A percentile compares a stretch with the other conserved stretches of the same genome.
Evolutionary conservation across 2,888 invertebrate species (phyloP).

Genomic region (Ashinkailepas kermadecensis): DNA sequence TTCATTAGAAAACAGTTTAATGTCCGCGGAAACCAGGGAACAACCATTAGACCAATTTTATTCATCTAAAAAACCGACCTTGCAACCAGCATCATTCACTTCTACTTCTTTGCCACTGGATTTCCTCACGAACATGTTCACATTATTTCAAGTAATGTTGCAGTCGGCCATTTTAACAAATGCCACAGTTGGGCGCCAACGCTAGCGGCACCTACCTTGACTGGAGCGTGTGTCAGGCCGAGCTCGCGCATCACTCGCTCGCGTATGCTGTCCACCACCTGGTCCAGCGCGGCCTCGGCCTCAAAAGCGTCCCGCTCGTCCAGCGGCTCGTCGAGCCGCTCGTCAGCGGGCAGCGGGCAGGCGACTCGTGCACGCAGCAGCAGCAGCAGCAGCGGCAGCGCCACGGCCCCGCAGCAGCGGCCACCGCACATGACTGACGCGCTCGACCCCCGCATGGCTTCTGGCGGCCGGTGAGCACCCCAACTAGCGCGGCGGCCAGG

Average conservation of each 20-base stretch:
- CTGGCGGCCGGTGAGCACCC: background rate
- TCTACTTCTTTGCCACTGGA: too few relatives aligned
- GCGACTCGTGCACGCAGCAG: background rate
- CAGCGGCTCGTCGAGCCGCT: background rate
- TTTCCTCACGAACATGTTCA: too few relatives aligned
- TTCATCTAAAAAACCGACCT: too few relatives aligned
- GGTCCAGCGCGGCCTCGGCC: background rate
- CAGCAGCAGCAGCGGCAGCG: background rate
- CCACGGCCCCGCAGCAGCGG: background rate
- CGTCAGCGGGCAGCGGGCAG: background rate
- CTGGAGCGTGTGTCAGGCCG: background rate
- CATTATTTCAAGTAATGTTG: too few relatives aligned
- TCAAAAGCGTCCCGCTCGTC: background rate
- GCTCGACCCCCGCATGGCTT: constrained; percentile 3
- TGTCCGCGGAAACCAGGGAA: too few relatives aligned
- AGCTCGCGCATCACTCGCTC: background rate
- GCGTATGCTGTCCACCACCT: constrained; percentile 3
- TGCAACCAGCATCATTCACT: too few relatives aligned
- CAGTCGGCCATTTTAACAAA: too few relatives aligned
- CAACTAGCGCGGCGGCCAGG: background rate
- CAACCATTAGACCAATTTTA: too few relatives aligned
- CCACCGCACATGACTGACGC: background rate
- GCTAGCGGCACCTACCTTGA: background rate
- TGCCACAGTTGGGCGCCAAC: too few relatives aligned
- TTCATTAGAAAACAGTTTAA: too few relatives aligned